A percentile compares a stretch with the other conserved stretches of the same genome.
phyloP scores from a whole-genome alignment of 1,140 invertebrate species.

The Tetranychus cinnabarinus region DNA sequence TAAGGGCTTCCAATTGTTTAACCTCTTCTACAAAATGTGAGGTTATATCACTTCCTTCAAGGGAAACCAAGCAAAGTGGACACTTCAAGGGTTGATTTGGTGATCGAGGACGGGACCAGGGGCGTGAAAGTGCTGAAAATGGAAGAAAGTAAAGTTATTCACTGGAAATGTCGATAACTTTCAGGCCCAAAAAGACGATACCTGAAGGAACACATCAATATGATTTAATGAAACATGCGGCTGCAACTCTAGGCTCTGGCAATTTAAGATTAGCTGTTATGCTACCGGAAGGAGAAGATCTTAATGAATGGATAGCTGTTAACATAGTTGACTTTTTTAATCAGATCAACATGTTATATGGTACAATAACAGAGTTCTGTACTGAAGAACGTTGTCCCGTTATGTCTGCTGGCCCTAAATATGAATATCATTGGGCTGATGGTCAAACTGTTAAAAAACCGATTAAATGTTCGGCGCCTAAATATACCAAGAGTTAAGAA shows the following conservation, averaged over 20 bases:
- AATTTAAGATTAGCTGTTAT: constrained; percentile 63
- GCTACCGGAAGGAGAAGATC: constrained; percentile 47
- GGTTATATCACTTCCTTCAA: constrained; percentile 6
- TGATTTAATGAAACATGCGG: constrained; percentile 63
- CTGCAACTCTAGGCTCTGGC: constrained; percentile 77
- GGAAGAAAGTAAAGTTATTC: no score
- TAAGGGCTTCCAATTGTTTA: constrained; percentile 6
- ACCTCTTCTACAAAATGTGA: constrained; percentile 9
- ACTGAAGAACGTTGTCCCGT: constrained; percentile 62
- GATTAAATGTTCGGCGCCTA: constrained; percentile 55
- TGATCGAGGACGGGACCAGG: background rate
- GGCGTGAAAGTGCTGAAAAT: background rate
- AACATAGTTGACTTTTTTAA: constrained; percentile 94
- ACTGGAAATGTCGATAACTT: constrained; percentile 26
- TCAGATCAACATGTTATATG: constrained; percentile 76
- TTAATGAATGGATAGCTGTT: constrained; percentile 84
- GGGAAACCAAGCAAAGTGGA: constrained; percentile 5
- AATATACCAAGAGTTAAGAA: constrained; percentile 29
- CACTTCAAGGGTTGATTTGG: constrained; percentile 1
- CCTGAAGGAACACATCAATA: constrained; percentile 68
- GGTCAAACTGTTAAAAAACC: constrained; percentile 63
- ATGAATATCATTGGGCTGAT: constrained; percentile 83
- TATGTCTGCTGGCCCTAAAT: constrained; percentile 51
- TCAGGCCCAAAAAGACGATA: constrained; percentile 70
- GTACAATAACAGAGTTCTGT: constrained; percentile 61